Base-by-base conservation (phyloP, 1,140 invertebrate genomes). In the Grapholita molesta region DNA sequence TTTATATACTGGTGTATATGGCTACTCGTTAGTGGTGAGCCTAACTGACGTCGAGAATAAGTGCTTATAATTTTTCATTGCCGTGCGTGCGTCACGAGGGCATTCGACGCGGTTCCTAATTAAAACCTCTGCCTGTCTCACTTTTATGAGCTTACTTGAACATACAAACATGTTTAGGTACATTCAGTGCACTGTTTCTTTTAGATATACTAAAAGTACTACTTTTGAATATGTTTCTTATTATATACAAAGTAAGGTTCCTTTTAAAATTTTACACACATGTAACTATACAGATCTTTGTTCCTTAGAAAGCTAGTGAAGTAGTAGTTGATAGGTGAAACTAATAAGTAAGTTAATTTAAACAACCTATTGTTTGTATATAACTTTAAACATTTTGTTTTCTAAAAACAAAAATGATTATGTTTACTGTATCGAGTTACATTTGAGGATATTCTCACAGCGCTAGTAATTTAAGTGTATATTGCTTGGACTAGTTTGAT, bases 81-180 rank as follows among this genome's bases (percentile, higher is more conserved):
- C 35, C 35, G 18, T 21, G 42, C 42, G 42, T 18, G 5, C 5
- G 5, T 11, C 68, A 70, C 69, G 70, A 71, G 69, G 68, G 65
- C 72, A 82, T 83, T 84, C 70, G 80, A 70, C 69, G 65, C 74
- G 76, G 76, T 67, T 53, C 69, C 79, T 82, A 79, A 84, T 84
- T 83, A 82, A 80, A 78, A 80, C 74, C 70, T 55, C 55, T 48
- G 61, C 73, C 71, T 77, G 75, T 76, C 75, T 76, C 32, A 66
- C 69, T 64, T 48, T 69, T 32, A 69, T 32, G 35, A 18, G 12
- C 35, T 6, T 15, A 68, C 28, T 33, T 4, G 67, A 70, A 55
- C 57, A 53, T 30, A 61, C 57, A 70, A 35, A 35, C 66, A 88
- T 85, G 6, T 21, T 7, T 7, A 7, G 28, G 3, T 30, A 30